Evolutionary conservation across 1,140 invertebrate genomes (phyloP).

Genomic region (Drosophila simulans): DNA sequence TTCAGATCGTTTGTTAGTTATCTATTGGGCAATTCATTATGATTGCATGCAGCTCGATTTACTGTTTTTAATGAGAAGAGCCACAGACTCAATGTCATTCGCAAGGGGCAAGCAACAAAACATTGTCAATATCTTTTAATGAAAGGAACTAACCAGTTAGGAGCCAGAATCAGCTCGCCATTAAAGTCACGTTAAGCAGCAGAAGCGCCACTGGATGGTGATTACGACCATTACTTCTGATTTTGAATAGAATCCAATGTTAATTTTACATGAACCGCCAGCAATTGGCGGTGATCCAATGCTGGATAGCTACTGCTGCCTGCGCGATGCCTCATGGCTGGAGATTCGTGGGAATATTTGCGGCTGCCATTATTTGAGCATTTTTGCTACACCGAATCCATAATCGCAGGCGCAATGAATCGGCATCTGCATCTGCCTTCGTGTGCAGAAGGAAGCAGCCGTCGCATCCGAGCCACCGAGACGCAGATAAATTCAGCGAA

Average conservation of each 20-base stretch:
- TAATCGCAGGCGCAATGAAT: conserved; percentile 73
- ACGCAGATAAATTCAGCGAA: conserved; percentile 27
- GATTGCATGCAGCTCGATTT: conserved; percentile 30
- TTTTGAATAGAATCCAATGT: conserved; percentile 75
- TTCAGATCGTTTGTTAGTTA: conserved; percentile 22
- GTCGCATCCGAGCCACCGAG: conserved; percentile 4
- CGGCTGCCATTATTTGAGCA: conserved; percentile 72
- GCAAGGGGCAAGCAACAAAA: conserved; percentile 2
- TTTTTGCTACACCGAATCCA: conserved; percentile 66
- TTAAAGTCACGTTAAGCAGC: conserved; percentile 76
- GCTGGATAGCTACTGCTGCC: conserved; percentile 42
- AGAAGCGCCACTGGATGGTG: conserved; percentile 57
- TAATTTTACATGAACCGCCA: conserved; percentile 63
- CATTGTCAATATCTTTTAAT: conserved; percentile 34
- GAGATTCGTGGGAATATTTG: conserved; percentile 76
- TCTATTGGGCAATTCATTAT: conserved; percentile 66
- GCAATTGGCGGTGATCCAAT: conserved; percentile 45
- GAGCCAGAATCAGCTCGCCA: conserved; percentile 57
- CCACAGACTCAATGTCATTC: conserved; percentile 65
- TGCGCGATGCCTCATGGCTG: conserved; percentile 28
- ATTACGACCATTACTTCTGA: conserved; percentile 72
- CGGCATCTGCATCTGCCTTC: conserved; percentile 58
- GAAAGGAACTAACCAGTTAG: conserved; percentile 30
- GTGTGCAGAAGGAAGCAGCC: conserved; percentile 42
- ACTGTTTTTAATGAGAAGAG: conserved; percentile 46